Evolutionary conservation across 2,113 vertebrate species (phyloP), one percentile per base, ranked within the genome.

Genomic region (Baryphthengus martii): DNA sequence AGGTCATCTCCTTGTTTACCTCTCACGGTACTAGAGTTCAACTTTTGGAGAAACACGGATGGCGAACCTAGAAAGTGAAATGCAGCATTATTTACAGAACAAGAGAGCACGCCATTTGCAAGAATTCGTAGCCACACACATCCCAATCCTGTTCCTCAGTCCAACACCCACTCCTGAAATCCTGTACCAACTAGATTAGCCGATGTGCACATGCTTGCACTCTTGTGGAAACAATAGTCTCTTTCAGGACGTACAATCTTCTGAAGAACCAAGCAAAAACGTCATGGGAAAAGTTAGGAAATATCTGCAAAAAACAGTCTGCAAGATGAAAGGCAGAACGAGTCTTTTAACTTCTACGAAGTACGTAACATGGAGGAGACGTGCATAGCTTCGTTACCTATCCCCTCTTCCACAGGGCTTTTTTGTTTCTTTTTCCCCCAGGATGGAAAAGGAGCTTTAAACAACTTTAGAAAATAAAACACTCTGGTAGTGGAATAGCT

Each of bases 261-360:
- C 94, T 96, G 96, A 97, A 97, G 96, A 97, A 98, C 95, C 81
- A 96, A 88, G 93, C 94, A 35, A 92, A 97, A 97, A 97, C 95
- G 93, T 98, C 97, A 98, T 98, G 97, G 97, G 97, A 98, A 96
- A 98, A 98, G 96, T 97, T 96, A 98, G 97, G 96, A 98, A 98
- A 97, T 97, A 98, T 97, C 72, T 80, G 96, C 96, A 97, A 92
- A 98, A 97, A 98, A 97, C 92, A 96, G 91, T 91, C 95, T 28
- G 44, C 93, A 93, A 97, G 95, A 97, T 79, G 85, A 98, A 97
- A 97, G 93, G 97, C 97, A 96, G 93, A 98, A 96, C 11, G 12
- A 85, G 84, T 88, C 80, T 96, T 97, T 98, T 85, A 96, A 95
- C 94, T 93, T 75, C 82, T 75, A 87, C 39, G 33, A 94, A 96